Base-by-base conservation (phyloP, 1,140 invertebrate species). In the Dinoponera quadriceps region DNA sequence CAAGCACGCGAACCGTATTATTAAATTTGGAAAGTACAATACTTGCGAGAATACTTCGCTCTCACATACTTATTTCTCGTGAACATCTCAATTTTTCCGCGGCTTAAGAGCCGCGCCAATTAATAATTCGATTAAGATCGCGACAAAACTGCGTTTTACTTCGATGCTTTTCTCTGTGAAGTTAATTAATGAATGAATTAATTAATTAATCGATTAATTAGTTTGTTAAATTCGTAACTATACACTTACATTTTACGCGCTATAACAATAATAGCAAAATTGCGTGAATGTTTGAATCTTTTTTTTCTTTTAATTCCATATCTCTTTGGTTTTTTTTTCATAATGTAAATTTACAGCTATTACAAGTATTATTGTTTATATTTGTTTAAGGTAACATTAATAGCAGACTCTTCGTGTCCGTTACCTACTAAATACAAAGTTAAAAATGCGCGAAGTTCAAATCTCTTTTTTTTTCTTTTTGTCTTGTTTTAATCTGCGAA, bases 181-280 rank as follows among this genome's bases (percentile, higher is more conserved):
- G 33, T 89, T 90, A 75, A 83, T 89, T 88, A 84, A 86, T 89
- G 86, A 83, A 44, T 89, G 86, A 83, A 44, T 89, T 90, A 75
- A 84, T 89, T 88, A 84, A 86, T 89, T 86, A 85, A 66, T 90
- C 71, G 85, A 89, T 89, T 90, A 90, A 87, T 88, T 88, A 83
- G 86, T 85, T 87, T 87, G 74, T 88, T 88, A 90, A 86, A 88
- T 89, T 89, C 84, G 82, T 91, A 89, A 90, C 90, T 88, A 86
- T 90, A 73, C 85, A 86, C 85, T 88, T 86, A 86, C 73, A 82
- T 66, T 83, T 90, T 89, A 86, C 86, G 84, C 86, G 84, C 86
- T 90, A 91, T 91, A 90, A 91, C 85, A 88, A 89, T 91, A 90
- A 91, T 91, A 91, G 91, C 89, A 91, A 91, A 91, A 91, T 90